phyloP scores from a whole-genome alignment of 2,888 invertebrate genomes.

The Itoplectis maculator region DNA sequence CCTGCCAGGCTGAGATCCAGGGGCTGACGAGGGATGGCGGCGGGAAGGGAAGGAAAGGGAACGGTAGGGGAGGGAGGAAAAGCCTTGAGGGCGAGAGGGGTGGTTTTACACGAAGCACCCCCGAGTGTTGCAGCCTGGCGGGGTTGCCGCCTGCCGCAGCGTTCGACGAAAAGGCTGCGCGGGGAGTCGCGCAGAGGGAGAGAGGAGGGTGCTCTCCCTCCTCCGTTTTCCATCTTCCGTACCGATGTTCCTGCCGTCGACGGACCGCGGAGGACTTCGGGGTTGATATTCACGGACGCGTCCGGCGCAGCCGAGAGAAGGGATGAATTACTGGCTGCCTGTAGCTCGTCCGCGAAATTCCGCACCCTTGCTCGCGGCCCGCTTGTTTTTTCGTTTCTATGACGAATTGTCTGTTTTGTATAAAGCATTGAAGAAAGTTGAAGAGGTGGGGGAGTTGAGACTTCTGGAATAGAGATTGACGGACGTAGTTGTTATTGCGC shows the following conservation, averaged over 20 bases:
- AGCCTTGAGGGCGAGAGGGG: not conserved
- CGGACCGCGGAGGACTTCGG: not conserved
- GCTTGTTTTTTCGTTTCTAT: too few relatives aligned
- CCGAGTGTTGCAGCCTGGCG: constrained; percentile 25
- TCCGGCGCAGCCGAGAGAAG: too few relatives aligned
- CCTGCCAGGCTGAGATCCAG: constrained; percentile 64
- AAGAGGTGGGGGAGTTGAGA: too few relatives aligned
- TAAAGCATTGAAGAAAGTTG: too few relatives aligned
- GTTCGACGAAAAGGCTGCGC: constrained; percentile 15
- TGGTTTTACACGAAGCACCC: constrained; percentile 20
- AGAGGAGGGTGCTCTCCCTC: too few relatives aligned
- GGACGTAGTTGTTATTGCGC: too few relatives aligned
- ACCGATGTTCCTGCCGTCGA: constrained; percentile 9
- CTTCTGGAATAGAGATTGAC: too few relatives aligned
- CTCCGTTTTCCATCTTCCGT: constrained; percentile 1
- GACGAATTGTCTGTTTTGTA: too few relatives aligned
- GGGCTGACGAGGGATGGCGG: constrained; percentile 56
- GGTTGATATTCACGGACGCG: too few relatives aligned
- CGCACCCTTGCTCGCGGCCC: too few relatives aligned
- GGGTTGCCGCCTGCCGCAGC: constrained; percentile 26
- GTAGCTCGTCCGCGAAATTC: not conserved
- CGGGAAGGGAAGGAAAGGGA: not conserved
- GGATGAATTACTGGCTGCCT: not conserved
- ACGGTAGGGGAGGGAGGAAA: constrained; percentile 16
- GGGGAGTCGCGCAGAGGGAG: constrained; percentile 2